Base-by-base conservation (phyloP, 1,140 invertebrate genomes). In the Spodoptera frugiperda region DNA sequence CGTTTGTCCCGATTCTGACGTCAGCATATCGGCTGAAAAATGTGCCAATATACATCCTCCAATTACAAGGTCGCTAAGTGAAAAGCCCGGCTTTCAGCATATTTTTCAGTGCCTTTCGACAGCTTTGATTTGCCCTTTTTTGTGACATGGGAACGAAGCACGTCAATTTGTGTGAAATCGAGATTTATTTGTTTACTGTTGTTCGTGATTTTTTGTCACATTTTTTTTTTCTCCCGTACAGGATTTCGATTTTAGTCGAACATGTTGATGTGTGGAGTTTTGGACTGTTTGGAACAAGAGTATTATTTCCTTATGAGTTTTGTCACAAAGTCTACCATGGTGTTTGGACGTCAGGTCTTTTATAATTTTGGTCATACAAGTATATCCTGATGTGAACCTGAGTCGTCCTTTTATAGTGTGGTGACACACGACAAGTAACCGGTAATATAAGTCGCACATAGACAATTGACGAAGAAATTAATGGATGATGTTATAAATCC, bases 1-100 rank as follows among this genome's bases (percentile, higher is more conserved):
- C 44, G 33, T 67, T 53, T 67, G 30, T 77, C 25, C 15, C 71
- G 63, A 70, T 74, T 82, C 70, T 74, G 78, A 77, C 70, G 48
- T 51, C 25, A 46, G 46, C 49, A 63, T 74, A 78, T 78, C 65
- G 65, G 30, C 44, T 70, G 83, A 83, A 88, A 87, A 87, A 88
- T 84, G 80, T 84, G 77, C 82, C 85, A 81, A 88, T 88, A 86
- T 84, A 86, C 86, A 85, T 88, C 81, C 81, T 81, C 83, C 85
- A 88, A 88, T 88, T 88, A 83, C 72, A 75, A 54, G 46, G 48
- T 48, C 63, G 76, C 70, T 78, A 77, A 84, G 78, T 82, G 85
- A 85, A 81, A 84, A 86, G 72, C 63, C 57, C 72, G 79, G 73
- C 48, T 72, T 82, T 74, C 54, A 30, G 46, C 75, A 76, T 72